Conservation (phyloP, 2,888 invertebrate genomes). For the Andrena praecox region DNA sequence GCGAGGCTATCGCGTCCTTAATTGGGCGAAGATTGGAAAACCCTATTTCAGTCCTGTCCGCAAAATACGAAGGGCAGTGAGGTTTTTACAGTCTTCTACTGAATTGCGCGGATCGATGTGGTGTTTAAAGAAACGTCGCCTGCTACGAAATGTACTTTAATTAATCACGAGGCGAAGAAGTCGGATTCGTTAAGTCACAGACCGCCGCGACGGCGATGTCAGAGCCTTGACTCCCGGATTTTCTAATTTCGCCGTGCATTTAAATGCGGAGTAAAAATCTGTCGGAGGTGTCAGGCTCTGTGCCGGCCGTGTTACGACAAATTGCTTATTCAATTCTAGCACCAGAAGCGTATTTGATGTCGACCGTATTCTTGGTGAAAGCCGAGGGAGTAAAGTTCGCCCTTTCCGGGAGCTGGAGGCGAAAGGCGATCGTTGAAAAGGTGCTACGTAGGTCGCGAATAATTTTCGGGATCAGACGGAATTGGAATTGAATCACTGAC, state of each 20-base stretch:
- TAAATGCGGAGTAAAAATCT: conserved; percentile 26
- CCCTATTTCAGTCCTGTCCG: conserved; percentile 4
- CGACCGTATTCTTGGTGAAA: conserved; percentile 17
- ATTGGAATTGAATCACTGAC: conserved; percentile 36
- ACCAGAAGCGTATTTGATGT: conserved; percentile 31
- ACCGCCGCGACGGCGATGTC: not conserved
- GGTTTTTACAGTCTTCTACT: not conserved
- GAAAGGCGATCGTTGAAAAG: conserved; percentile 17
- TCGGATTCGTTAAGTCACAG: not conserved
- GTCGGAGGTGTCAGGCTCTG: not conserved
- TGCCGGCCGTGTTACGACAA: conserved; percentile 13
- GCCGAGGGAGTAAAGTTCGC: conserved; percentile 14
- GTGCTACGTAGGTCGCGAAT: conserved; percentile 12
- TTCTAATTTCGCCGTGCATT: conserved; percentile 41
- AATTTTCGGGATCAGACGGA: conserved; percentile 32
- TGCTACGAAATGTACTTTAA: conserved; percentile 7
- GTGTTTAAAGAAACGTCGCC: conserved; percentile 1
- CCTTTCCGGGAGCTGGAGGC: not conserved
- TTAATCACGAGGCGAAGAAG: conserved; percentile 18
- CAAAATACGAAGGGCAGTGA: not conserved
- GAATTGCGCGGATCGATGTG: conserved; percentile 17
- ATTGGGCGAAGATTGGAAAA: conserved; percentile 53
- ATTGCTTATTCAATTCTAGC: conserved; percentile 52
- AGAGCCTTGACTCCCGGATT: not conserved
- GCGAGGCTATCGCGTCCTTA: conserved; percentile 47